phyloP scores from a whole-genome alignment of 2,113 vertebrate genomes.

The Fukomys damarensis region DNA sequence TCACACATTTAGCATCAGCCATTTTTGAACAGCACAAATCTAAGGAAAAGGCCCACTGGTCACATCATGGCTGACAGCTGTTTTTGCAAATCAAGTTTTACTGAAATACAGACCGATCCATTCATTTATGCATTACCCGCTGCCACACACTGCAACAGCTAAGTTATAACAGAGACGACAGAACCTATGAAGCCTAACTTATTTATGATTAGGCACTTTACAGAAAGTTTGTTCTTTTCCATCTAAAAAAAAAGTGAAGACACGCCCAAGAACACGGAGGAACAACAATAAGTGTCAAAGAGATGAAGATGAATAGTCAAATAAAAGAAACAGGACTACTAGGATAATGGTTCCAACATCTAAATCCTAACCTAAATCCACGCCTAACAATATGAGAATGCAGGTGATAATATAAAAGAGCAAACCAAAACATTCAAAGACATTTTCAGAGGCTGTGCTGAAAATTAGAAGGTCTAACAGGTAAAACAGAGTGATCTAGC shows the following conservation, averaged over 20 bases:
- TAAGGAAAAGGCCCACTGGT: neutral
- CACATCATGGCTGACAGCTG: neutral
- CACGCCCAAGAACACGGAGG: neutral
- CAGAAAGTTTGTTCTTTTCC: neutral
- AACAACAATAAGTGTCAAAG: neutral
- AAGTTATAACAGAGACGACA: neutral
- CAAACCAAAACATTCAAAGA: neutral
- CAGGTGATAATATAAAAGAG: neutral
- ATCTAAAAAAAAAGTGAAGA: slow-evolving; percentile 34
- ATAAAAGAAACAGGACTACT: neutral
- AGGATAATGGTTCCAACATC: neutral
- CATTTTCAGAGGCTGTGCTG: neutral
- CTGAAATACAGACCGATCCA: neutral
- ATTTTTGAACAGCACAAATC: neutral
- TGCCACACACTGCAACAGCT: neutral
- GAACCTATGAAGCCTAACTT: neutral
- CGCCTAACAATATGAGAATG: neutral
- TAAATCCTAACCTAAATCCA: neutral
- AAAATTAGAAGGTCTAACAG: neutral
- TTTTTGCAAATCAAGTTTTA: slow-evolving; percentile 4
- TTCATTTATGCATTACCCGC: neutral
- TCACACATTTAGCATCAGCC: neutral
- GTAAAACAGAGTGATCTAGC: neutral
- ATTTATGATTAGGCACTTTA: neutral
- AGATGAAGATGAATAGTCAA: neutral